Percentiles rank a stretch among this genome's conserved stretches.
Conservation (phyloP, 2,797 vertebrate genomes). For the Schizopygopsis pylzovi region DNA sequence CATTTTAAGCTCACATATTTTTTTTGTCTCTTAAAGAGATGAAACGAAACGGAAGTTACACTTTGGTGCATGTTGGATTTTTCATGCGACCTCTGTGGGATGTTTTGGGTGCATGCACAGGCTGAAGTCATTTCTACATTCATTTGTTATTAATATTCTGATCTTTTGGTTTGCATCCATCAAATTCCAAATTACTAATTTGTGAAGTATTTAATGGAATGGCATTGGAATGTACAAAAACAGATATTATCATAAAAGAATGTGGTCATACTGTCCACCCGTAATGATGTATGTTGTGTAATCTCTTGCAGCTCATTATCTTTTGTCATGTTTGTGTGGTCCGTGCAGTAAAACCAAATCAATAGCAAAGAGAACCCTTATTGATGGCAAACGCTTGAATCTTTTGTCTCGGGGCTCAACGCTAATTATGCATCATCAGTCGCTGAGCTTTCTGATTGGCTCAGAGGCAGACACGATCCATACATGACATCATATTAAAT, state of each 20-base stretch:
- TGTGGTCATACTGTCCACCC: constrained; percentile 21
- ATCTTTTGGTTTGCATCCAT: background rate
- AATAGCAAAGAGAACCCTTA: constrained; percentile 55
- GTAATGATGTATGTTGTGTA: constrained; percentile 7
- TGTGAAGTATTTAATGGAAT: background rate
- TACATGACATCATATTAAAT: constrained; percentile 83
- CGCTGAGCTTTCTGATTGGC: constrained; percentile 71
- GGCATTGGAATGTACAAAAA: constrained; percentile 17
- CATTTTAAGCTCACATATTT: background rate
- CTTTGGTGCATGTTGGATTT: constrained; percentile 2
- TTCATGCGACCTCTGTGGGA: background rate
- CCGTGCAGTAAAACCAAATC: constrained; percentile 62
- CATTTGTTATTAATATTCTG: background rate
- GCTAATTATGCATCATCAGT: constrained; percentile 77
- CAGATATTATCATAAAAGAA: constrained; percentile 15
- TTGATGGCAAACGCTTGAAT: constrained; percentile 43
- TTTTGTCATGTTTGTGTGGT: constrained; percentile 47
- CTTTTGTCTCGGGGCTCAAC: constrained; percentile 64
- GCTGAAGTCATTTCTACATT: constrained; percentile 1
- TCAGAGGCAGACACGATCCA: constrained; percentile 63
- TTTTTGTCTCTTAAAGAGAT: constrained; percentile 6
- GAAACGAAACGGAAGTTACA: background rate
- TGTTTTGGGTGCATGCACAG: background rate
- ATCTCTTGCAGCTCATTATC: constrained; percentile 19
- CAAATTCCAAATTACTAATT: background rate